These are phyloP conservation scores for Oreochromis tanganicae DNA, from an alignment of 2,113 vertebrate species.

Conservation along the genomic window DNA sequence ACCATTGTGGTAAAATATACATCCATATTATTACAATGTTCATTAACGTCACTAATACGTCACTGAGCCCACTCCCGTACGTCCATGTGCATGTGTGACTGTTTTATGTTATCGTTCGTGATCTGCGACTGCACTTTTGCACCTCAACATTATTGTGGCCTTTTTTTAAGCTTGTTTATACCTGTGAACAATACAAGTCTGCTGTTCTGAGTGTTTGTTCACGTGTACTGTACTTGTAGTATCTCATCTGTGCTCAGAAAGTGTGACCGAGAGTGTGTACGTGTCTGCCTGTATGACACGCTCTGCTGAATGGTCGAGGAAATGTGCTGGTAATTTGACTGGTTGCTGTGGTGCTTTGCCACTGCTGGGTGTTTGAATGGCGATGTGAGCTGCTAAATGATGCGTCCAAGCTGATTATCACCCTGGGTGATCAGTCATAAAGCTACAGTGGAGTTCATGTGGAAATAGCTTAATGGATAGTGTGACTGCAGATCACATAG, in stretches of 20 bases:
- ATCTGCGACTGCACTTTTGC: background rate
- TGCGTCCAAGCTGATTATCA: slow-evolving; percentile 26
- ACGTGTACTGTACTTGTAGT: background rate
- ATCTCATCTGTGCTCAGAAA: background rate
- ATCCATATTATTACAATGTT: background rate
- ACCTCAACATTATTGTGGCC: background rate
- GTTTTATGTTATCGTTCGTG: background rate
- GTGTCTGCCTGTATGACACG: background rate
- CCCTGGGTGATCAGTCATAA: background rate
- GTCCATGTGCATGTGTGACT: background rate
- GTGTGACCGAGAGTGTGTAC: background rate
- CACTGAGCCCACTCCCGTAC: background rate
- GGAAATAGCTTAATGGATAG: background rate
- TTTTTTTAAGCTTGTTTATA: background rate
- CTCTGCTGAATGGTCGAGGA: background rate
- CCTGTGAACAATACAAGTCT: background rate
- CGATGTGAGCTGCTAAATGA: slow-evolving; percentile 30
- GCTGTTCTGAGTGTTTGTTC: background rate
- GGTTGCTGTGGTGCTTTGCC: background rate
- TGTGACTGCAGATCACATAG: background rate
- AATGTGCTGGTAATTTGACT: background rate
- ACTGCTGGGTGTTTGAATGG: background rate
- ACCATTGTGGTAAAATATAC: background rate
- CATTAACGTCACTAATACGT: background rate
- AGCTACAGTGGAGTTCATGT: background rate